phyloP scores from a whole-genome alignment of 2,888 invertebrate species.

The Lasioglossum lativentre region DNA sequence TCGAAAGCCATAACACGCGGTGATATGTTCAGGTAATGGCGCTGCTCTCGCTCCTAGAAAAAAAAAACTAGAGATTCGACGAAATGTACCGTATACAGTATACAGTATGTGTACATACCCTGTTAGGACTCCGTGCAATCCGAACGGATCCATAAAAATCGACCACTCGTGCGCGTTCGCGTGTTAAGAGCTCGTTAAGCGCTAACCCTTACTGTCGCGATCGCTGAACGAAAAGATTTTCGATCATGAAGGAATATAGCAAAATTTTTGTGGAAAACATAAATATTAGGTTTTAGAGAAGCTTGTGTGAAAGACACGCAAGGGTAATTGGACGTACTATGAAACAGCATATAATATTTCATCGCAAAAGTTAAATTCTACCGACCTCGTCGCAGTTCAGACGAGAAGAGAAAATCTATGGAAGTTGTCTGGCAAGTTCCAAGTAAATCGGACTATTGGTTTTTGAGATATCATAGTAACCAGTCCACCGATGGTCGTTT shows the following conservation, averaged over 20 bases:
- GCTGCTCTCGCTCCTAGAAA: background rate
- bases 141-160: constrained; percentile 17
- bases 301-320: too few species aligned
- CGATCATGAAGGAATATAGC: too few species aligned
- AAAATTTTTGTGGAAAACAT: too few species aligned
- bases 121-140: background rate
- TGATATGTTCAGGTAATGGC: background rate
- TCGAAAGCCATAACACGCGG: background rate
- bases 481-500: background rate
- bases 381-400: background rate
- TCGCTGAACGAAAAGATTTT: background rate
- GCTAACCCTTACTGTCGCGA: background rate
- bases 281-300: too few species aligned
- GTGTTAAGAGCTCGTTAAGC: background rate
- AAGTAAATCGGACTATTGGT: background rate
- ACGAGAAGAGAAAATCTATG: background rate
- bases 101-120: too few species aligned
- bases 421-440: background rate
- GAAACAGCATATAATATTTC: too few species aligned
- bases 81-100: background rate
- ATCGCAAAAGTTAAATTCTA: background rate
- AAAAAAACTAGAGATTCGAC: background rate
- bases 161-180: background rate
- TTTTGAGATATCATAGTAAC: background rate
- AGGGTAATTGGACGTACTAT: too few species aligned